Evolutionary conservation across 2,888 invertebrate species (phyloP).

Genomic region (Deilephila porcellus): DNA sequence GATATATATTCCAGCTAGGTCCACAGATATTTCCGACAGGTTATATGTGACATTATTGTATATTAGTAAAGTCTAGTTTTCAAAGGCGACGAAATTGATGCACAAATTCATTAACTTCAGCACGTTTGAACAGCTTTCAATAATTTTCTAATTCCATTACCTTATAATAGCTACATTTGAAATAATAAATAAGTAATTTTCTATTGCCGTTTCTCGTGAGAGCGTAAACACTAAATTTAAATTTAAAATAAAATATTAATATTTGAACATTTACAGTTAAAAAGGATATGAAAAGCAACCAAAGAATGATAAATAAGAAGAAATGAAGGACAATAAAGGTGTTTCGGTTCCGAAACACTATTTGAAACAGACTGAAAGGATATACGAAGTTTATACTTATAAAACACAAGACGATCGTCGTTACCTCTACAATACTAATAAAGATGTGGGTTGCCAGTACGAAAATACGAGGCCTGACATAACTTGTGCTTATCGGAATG

Average conservation of each 20-base stretch:
- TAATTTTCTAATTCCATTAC: too few relatives aligned
- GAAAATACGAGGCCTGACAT: conserved; percentile 51
- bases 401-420: conserved; percentile 39
- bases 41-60: too few relatives aligned
- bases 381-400: conserved; percentile 15
- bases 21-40: too few relatives aligned
- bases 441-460: conserved; percentile 59
- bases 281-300: conserved; percentile 35
- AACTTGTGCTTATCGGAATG: conserved; percentile 50
- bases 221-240: too few relatives aligned
- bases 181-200: too few relatives aligned
- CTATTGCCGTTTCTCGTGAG: too few relatives aligned
- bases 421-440: conserved; percentile 39
- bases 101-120: too few relatives aligned
- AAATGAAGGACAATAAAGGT: conserved; percentile 63
- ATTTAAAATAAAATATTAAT: neutral
- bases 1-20: too few relatives aligned
- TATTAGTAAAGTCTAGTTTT: too few relatives aligned
- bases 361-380: conserved; percentile 32
- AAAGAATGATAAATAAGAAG: conserved; percentile 60
- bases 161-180: too few relatives aligned
- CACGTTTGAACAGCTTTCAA: too few relatives aligned
- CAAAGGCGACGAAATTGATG: too few relatives aligned
- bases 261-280: conserved; percentile 28
- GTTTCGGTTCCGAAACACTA: conserved; percentile 56